A percentile compares a stretch with the other conserved stretches of the same genome.
These are phyloP conservation scores for Garra rufa DNA, from an alignment of 2,113 vertebrate species.

Conservation along the genomic window DNA sequence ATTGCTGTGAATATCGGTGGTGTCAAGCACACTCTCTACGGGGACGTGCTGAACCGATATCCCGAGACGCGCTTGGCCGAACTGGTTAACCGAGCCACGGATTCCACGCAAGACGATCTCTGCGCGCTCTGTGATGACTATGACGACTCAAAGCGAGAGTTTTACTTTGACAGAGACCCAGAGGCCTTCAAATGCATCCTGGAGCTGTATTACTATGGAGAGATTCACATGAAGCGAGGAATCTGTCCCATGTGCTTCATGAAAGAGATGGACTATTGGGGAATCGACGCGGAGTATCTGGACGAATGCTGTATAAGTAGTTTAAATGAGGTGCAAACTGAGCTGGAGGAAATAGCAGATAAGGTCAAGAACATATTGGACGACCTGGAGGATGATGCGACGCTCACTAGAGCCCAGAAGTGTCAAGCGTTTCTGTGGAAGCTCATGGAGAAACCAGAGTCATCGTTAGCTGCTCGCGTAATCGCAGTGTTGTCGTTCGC, in stretches of 20 bases:
- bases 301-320: slow-evolving; percentile 92
- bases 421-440: slow-evolving; percentile 90
- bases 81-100: slow-evolving; percentile 78
- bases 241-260: slow-evolving; percentile 97
- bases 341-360: slow-evolving; percentile 93
- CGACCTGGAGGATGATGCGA: slow-evolving; percentile 81
- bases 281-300: slow-evolving; percentile 86
- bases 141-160: slow-evolving; percentile 87
- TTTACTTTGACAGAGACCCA: slow-evolving; percentile 97
- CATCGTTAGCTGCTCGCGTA: slow-evolving; percentile 85
- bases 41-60: slow-evolving; percentile 84
- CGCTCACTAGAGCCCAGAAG: slow-evolving; percentile 81
- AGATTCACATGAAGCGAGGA: slow-evolving; percentile 95
- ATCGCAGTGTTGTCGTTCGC: slow-evolving; percentile 92
- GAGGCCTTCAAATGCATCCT: slow-evolving; percentile 93
- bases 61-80: slow-evolving; percentile 93
- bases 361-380: slow-evolving; percentile 91
- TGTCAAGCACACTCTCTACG: slow-evolving; percentile 86
- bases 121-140: slow-evolving; percentile 92
- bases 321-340: slow-evolving; percentile 88
- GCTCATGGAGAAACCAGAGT: slow-evolving; percentile 96
- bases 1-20: slow-evolving; percentile 95
- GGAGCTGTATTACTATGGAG: slow-evolving; percentile 91
- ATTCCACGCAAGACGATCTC: slow-evolving; percentile 72
- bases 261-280: slow-evolving; percentile 99